A percentile compares a stretch with the other conserved stretches of the same genome.
These are phyloP conservation scores for Orbicella faveolata DNA, from an alignment of 64 coral and sea anemone species.

Conservation along the genomic window DNA sequence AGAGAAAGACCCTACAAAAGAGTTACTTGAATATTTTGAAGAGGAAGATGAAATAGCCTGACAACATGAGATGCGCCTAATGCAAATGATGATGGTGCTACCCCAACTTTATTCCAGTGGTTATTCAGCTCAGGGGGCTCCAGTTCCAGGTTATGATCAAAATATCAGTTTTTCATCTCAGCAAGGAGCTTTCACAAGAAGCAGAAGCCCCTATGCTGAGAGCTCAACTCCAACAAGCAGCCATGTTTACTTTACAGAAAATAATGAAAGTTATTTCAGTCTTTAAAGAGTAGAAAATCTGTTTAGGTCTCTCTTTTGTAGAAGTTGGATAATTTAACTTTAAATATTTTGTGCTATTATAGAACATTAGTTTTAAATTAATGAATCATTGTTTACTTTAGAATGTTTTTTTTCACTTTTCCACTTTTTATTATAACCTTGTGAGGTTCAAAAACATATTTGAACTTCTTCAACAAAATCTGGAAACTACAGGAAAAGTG, in stretches of 20 bases:
- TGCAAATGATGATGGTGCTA: conserved; percentile 18
- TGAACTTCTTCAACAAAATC: not conserved
- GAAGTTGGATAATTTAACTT: conserved; percentile 51
- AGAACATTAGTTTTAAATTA: too few relatives aligned
- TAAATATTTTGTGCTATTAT: not conserved
- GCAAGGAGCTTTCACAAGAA: conserved; percentile 46
- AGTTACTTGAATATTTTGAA: not conserved
- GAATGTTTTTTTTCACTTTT: too few relatives aligned
- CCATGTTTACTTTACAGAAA: conserved; percentile 54
- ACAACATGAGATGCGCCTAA: conserved; percentile 8
- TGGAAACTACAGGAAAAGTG: not conserved
- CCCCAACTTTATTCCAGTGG: conserved; percentile 49
- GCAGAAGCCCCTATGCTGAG: conserved; percentile 39
- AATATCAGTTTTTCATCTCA: conserved; percentile 45
- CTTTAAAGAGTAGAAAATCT: conserved; percentile 53
- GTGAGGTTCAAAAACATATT: too few relatives aligned
- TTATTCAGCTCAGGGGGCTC: conserved; percentile 56
- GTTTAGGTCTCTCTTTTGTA: conserved; percentile 33
- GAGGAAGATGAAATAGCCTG: conserved; percentile 5
- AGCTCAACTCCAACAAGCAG: conserved; percentile 42
- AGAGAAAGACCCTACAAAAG: conserved; percentile 15
- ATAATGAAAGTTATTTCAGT: conserved; percentile 51
- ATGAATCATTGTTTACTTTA: too few relatives aligned
- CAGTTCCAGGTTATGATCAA: conserved; percentile 56
- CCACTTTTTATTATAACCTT: too few relatives aligned